A percentile compares a stretch with the other conserved stretches of the same genome.
Conservation (phyloP, 2,113 vertebrate genomes). For the Hippocampus abdominalis region DNA sequence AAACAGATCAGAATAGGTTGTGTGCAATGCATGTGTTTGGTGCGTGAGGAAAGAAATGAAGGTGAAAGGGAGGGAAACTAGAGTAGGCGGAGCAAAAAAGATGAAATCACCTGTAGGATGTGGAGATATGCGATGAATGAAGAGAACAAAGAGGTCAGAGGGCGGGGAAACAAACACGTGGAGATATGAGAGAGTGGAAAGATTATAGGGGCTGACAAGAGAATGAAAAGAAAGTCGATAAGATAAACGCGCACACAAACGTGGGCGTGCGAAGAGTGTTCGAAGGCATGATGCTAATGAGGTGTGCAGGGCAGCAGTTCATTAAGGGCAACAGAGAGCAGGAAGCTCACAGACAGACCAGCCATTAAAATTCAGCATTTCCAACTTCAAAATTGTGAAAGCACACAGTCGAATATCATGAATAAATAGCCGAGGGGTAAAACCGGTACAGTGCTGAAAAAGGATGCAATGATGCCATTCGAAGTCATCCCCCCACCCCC, state of each 20-base stretch:
- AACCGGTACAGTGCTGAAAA: background rate
- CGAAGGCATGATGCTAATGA: constrained; percentile 44
- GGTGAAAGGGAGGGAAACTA: constrained; percentile 4
- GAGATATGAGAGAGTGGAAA: constrained; percentile 14
- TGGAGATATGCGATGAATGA: constrained; percentile 5
- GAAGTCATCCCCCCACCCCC: no score
- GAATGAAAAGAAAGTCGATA: constrained; percentile 11
- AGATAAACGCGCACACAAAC: constrained; percentile 31
- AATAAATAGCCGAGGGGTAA: background rate
- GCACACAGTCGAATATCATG: background rate
- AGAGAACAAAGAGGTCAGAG: constrained; percentile 14
- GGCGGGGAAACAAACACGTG: constrained; percentile 24
- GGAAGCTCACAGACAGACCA: constrained; percentile 34
- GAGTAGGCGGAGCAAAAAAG: background rate
- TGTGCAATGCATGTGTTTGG: background rate
- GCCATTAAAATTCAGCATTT: constrained; percentile 35
- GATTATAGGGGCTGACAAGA: constrained; percentile 9
- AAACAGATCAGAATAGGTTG: no score
- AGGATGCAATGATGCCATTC: background rate
- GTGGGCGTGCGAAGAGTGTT: constrained; percentile 16
- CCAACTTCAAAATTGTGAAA: constrained; percentile 1
- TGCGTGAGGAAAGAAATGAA: background rate
- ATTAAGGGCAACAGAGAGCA: constrained; percentile 44
- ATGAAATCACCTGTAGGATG: constrained; percentile 19
- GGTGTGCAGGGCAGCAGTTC: constrained; percentile 42